These are phyloP conservation scores for Eubasilissa regina DNA, from an alignment of 1,140 invertebrate species.

Conservation along the genomic window DNA sequence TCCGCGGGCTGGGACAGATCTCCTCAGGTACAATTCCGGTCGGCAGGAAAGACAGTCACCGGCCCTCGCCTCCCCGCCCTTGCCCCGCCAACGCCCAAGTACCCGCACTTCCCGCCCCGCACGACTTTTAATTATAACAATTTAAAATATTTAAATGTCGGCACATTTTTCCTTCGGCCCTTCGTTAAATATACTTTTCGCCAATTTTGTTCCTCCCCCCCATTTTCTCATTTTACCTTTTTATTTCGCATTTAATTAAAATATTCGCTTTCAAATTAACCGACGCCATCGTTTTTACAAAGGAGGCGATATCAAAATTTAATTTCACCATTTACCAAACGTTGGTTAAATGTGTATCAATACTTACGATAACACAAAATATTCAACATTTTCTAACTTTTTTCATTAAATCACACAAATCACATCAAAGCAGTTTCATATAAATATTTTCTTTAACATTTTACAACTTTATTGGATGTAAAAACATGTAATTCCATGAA, in stretches of 20 bases:
- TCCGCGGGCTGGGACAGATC: constrained; percentile 26
- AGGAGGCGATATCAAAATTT: constrained; percentile 26
- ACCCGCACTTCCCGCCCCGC: constrained; percentile 2
- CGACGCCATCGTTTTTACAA: background rate
- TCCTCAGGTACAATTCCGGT: constrained; percentile 42
- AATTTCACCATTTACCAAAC: background rate
- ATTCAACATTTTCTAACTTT: no score
- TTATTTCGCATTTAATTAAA: constrained; percentile 50
- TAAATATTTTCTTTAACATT: no score
- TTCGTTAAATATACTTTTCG: constrained; percentile 40
- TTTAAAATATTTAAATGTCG: constrained; percentile 49
- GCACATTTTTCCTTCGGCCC: constrained; percentile 25
- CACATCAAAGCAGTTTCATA: no score
- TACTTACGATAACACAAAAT: no score
- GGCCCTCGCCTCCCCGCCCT: background rate
- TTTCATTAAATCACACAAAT: no score
- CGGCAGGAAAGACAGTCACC: background rate
- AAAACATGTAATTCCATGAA: no score
- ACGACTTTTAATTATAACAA: constrained; percentile 50
- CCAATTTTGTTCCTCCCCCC: constrained; percentile 7
- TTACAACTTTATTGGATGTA: no score
- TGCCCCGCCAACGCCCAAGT: no score
- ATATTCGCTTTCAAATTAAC: constrained; percentile 36
- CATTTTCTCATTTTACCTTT: constrained; percentile 38
- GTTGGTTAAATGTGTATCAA: no score